Base-by-base conservation (phyloP, 2,113 vertebrate species). In the Lontra canadensis region DNA sequence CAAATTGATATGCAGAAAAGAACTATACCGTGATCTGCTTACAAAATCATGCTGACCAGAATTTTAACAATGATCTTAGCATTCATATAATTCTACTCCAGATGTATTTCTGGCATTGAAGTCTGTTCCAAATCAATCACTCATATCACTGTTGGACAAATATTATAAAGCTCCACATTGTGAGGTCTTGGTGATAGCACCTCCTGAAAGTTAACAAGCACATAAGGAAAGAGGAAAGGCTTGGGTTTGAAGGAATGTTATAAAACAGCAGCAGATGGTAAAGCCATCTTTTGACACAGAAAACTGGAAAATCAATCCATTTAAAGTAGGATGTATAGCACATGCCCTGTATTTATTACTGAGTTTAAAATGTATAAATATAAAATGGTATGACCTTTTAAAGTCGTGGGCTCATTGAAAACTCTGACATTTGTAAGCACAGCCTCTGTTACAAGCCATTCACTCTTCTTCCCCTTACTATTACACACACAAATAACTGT, bases 361-460 rank as follows among this genome's bases (percentile, higher is more conserved):
- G 57, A 87, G 57, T 87, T 97, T 97, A 61, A 95, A 94, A 97
- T 18, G 9, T 71, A n/a, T 36, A 95, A 80, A 71, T 86, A 63
- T 93, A 93, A 97, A 93, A 57, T 59, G 4, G 18, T 88, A 36
- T 88, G 83, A 96, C 95, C 91, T 95, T 86, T 96, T 91, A 96
- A 97, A 96, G 57, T 82, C 29, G 9, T 83, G 44, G 83, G 69
- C 55, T 95, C 92, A 80, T 17, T 94, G 92, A 92, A 96, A 96
- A 92, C 47, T 55, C 80, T 92, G 79, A 92, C 89, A 94, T 97
- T 87, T 96, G 14, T 87, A 96, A 94, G 81, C 88, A 73, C 59
- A 93, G 76, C 96, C 88, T 93, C 95, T 97, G 96, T 85, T 96
- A 86, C 57, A 86, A 95, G 31, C 44, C 78, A 47, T 88, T 97